phyloP scores from a whole-genome alignment of 1,140 invertebrate genomes.

The Thaumetopoea pityocampa region DNA sequence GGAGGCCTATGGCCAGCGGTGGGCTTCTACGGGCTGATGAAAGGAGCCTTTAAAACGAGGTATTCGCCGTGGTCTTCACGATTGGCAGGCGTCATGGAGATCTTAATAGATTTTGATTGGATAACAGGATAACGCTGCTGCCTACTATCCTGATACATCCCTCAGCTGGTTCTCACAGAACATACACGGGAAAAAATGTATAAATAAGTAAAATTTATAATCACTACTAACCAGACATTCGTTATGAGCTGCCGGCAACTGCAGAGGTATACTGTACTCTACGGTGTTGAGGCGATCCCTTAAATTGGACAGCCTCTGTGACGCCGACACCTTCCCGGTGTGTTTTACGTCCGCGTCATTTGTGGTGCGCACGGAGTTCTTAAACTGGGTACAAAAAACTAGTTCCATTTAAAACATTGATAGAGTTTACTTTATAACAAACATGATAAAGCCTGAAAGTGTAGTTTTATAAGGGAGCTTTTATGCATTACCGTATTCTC shows the following conservation, averaged over 20 bases:
- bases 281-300: conserved; percentile 57
- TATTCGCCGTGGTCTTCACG: no score
- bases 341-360: conserved; percentile 43
- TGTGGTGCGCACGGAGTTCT: conserved; percentile 49
- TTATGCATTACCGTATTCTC: no score
- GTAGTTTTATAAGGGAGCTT: no score
- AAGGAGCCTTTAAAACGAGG: no score
- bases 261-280: conserved; percentile 59
- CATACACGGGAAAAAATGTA: no score
- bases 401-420: conserved; percentile 6
- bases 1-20: no score
- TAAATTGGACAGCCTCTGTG: conserved; percentile 58
- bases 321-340: conserved; percentile 52
- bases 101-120: no score
- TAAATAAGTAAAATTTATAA: not conserved
- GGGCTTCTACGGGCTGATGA: no score
- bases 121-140: no score
- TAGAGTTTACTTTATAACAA: conserved; percentile 6
- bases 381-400: conserved; percentile 33
- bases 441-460: not conserved
- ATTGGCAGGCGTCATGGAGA: no score
- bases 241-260: conserved; percentile 49
- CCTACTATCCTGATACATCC: no score
- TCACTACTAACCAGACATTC: conserved; percentile 39
- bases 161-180: no score